Percentiles rank a stretch among this genome's conserved stretches.
Evolutionary conservation across 2,888 invertebrate species (phyloP).

Genomic region (Coleophora deauratella): DNA sequence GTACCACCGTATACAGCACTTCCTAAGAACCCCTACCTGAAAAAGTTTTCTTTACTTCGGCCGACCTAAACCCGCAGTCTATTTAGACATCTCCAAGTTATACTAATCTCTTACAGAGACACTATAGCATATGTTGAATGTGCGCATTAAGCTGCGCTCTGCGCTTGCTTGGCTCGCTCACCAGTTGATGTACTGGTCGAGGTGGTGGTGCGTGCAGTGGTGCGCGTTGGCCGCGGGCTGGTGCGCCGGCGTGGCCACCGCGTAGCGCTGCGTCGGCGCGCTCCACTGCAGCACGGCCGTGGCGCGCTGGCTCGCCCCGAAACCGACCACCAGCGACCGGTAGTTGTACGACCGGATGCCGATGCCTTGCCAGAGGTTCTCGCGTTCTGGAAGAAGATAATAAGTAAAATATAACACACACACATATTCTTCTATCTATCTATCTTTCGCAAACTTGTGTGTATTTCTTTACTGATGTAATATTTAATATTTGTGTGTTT

Average conservation of each 20-base stretch:
- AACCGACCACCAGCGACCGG: constrained; percentile 90
- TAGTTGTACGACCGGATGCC: constrained; percentile 94
- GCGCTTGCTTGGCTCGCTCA: constrained; percentile 30
- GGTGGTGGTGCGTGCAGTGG: constrained; percentile 88
- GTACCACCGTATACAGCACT: no score
- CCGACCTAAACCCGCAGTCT: no score
- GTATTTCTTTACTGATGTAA: no score
- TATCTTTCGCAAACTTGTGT: no score
- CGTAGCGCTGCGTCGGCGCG: constrained; percentile 83
- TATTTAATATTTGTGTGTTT: no score
- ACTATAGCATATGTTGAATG: no score
- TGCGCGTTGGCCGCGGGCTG: constrained; percentile 91
- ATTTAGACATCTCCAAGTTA: no score
- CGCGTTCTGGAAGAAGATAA: constrained; percentile 70
- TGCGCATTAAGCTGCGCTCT: no score
- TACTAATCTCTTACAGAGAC: no score
- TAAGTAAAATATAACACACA: background rate
- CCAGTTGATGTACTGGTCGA: constrained; percentile 91
- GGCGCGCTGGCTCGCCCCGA: constrained; percentile 89
- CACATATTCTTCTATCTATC: no score
- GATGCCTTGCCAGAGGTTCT: constrained; percentile 64
- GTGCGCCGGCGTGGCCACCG: constrained; percentile 84
- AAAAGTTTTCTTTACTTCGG: no score
- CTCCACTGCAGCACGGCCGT: constrained; percentile 90
- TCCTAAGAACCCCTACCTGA: no score